A percentile compares a stretch with the other conserved stretches of the same genome.
phyloP scores from a whole-genome alignment of 2,888 invertebrate genomes.

The Erpobdella octoculata region DNA sequence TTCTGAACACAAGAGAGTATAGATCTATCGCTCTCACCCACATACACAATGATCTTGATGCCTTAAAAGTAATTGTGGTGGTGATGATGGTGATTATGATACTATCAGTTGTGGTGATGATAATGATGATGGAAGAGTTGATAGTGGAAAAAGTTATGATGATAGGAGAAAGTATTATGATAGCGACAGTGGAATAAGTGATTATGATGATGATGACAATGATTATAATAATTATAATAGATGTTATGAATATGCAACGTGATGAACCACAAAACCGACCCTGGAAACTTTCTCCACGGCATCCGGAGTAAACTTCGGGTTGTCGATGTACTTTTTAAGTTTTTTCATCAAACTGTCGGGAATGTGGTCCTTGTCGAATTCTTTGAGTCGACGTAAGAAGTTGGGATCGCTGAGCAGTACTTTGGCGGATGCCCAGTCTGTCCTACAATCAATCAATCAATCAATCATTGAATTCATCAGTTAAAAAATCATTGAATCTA shows the following conservation, averaged over 20 bases:
- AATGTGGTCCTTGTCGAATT: constrained; percentile 80
- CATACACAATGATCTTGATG: constrained; percentile 79
- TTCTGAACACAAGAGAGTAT: constrained; percentile 75
- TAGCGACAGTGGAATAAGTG: neutral
- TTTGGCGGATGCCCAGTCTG: constrained; percentile 79
- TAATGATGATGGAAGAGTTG: no score
- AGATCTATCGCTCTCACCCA: constrained; percentile 86
- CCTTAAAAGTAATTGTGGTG: constrained; percentile 57
- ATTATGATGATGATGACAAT: no score
- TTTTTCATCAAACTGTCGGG: constrained; percentile 67
- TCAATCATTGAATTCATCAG: no score
- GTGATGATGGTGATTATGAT: no score
- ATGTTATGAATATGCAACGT: constrained; percentile 27
- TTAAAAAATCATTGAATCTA: no score
- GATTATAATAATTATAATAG: neutral
- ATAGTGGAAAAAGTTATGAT: no score
- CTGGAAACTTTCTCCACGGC: constrained; percentile 74
- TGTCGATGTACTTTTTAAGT: constrained; percentile 70
- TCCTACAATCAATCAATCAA: no score
- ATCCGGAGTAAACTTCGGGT: constrained; percentile 77
- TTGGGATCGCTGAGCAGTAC: constrained; percentile 70
- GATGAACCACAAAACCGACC: no score
- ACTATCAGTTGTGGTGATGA: no score
- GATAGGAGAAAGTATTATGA: neutral
- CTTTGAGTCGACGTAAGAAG: constrained; percentile 72